phyloP scores from a whole-genome alignment of 2,113 vertebrate species.

The Galbula dea region DNA sequence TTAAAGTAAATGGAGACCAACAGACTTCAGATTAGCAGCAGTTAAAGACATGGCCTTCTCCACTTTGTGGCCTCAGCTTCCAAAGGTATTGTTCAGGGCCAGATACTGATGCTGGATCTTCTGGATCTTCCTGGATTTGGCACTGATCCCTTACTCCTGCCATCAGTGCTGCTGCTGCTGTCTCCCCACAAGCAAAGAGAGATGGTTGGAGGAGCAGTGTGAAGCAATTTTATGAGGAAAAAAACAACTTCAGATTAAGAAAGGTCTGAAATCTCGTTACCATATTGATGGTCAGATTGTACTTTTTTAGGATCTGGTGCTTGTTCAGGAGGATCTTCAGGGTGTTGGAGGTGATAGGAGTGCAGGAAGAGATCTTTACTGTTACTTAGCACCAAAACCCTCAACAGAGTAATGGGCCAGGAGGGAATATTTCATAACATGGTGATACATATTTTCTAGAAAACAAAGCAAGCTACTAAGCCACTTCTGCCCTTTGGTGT shows the following conservation, averaged over 20 bases:
- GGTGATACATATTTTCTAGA: background rate
- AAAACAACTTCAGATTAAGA: background rate
- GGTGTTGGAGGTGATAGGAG: background rate
- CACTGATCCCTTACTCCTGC: background rate
- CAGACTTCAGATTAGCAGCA: background rate
- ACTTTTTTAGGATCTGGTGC: background rate
- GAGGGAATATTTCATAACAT: background rate
- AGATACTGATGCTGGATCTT: background rate
- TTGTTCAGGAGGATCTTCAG: slow-evolving; percentile 10
- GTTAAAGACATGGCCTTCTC: background rate
- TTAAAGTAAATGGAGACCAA: background rate
- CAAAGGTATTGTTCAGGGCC: background rate
- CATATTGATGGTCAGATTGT: background rate
- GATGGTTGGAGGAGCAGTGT: background rate
- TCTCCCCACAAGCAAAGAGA: background rate
- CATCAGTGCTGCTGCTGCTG: background rate
- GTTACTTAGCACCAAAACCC: slow-evolving; percentile 6
- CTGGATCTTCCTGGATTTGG: too few relatives aligned
- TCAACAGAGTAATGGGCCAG: slow-evolving; percentile 26
- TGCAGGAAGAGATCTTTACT: slow-evolving; percentile 30
- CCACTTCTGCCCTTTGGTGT: background rate
- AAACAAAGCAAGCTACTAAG: slow-evolving; percentile 27
- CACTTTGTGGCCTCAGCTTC: background rate
- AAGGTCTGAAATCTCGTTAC: background rate
- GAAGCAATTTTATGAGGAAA: background rate